phyloP scores from a whole-genome alignment of 2,888 invertebrate genomes.

The Cheilosia variabilis region DNA sequence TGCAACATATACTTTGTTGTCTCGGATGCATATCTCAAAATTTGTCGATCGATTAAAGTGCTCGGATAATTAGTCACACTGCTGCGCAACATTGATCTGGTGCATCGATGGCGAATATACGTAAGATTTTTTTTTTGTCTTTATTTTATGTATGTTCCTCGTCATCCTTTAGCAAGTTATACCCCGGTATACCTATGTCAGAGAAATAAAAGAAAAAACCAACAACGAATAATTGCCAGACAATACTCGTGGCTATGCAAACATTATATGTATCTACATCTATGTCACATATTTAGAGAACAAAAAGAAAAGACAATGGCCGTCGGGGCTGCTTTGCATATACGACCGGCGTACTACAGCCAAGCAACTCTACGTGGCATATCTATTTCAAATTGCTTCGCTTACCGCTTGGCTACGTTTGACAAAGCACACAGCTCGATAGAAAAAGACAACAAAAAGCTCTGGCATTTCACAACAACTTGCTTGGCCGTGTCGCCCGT shows the following conservation, averaged over 20 bases:
- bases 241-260: slow-evolving; percentile 43
- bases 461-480: slow-evolving; percentile 69
- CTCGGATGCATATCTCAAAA: background rate
- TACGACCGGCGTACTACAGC: slow-evolving; percentile 26
- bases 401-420: slow-evolving; percentile 69
- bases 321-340: slow-evolving; percentile 67
- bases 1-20: background rate
- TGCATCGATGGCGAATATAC: slow-evolving; percentile 12
- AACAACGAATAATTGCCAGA: slow-evolving; percentile 48
- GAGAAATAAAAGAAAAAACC: background rate
- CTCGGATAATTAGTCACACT: background rate
- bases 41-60: background rate
- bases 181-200: background rate
- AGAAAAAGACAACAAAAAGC: slow-evolving; percentile 52
- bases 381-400: slow-evolving; percentile 66
- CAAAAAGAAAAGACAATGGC: slow-evolving; percentile 63
- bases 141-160: background rate
- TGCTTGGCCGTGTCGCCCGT: slow-evolving; percentile 70
- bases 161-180: background rate
- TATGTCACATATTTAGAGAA: slow-evolving; percentile 43
- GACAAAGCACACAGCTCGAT: slow-evolving; percentile 58
- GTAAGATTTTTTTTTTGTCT: background rate
- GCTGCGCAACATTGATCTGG: slow-evolving; percentile 1
- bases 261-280: slow-evolving; percentile 45
- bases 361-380: slow-evolving; percentile 51